phyloP scores from a whole-genome alignment of 2,797 vertebrate genomes.

The Cyclopterus lumpus region DNA sequence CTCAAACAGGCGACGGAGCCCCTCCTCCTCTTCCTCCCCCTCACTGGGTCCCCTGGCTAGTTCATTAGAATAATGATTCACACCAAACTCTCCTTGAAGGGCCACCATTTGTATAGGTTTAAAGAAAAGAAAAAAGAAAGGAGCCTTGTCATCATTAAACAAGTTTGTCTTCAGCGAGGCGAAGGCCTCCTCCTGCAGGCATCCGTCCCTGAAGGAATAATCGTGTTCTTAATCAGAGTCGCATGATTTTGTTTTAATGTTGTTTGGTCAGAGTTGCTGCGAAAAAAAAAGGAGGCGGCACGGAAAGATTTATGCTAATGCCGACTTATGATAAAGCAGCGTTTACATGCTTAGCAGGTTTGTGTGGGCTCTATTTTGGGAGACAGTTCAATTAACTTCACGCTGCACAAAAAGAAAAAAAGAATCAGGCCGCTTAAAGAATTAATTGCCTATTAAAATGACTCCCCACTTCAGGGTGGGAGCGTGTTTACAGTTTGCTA shows the following conservation, averaged over 20 bases:
- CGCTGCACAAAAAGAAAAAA: slow-evolving; percentile 52
- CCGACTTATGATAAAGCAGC: slow-evolving; percentile 55
- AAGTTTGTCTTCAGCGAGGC: slow-evolving; percentile 51
- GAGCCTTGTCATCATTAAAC: slow-evolving; percentile 63
- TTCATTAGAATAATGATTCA: slow-evolving; percentile 83
- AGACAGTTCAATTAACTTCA: slow-evolving; percentile 77
- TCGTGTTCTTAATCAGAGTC: slow-evolving; percentile 54
- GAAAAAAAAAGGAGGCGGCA: slow-evolving; percentile 31
- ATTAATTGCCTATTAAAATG: slow-evolving; percentile 80
- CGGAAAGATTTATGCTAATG: slow-evolving; percentile 61
- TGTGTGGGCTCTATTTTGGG: slow-evolving; percentile 71
- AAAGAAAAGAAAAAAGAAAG: slow-evolving; percentile 46
- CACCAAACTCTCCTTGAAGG: slow-evolving; percentile 76
- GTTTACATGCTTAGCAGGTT: slow-evolving; percentile 61
- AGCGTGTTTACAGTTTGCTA: slow-evolving; percentile 74
- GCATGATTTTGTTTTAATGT: slow-evolving; percentile 34
- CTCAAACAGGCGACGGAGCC: slow-evolving; percentile 66
- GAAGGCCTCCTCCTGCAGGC: slow-evolving; percentile 46
- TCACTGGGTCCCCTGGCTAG: slow-evolving; percentile 80
- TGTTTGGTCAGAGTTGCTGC: slow-evolving; percentile 43
- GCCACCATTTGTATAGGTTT: slow-evolving; percentile 77
- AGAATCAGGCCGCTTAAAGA: slow-evolving; percentile 75
- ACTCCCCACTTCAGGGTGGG: slow-evolving; percentile 72
- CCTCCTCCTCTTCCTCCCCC: slow-evolving; percentile 69
- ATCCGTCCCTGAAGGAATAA: slow-evolving; percentile 48